phyloP scores from a whole-genome alignment of 2,113 vertebrate genomes.

The Scartelaos histophorus region DNA sequence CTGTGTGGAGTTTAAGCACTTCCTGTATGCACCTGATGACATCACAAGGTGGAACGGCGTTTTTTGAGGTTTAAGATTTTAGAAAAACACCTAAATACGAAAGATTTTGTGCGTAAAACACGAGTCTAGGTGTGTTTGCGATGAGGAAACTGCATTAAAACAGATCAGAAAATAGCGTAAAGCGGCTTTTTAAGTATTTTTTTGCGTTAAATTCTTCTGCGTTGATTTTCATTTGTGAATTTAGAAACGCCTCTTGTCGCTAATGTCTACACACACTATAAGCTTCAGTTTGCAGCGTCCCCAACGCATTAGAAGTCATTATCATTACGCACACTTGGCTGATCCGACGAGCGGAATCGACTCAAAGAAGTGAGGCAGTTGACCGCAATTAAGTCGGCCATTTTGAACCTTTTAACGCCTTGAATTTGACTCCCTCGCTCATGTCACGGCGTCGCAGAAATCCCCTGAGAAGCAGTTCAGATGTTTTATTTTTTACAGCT shows the following conservation, averaged over 20 bases:
- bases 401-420: not conserved
- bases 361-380: not conserved
- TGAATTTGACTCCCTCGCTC: not conserved
- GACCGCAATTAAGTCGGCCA: not conserved
- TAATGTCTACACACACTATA: not conserved
- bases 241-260: not conserved
- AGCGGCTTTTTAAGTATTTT: conserved; percentile 5
- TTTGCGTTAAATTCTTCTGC: conserved; percentile 15
- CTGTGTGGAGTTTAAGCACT: too few species aligned
- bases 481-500: not conserved
- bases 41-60: too few species aligned
- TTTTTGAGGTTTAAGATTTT: too few species aligned
- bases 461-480: not conserved
- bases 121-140: too few species aligned
- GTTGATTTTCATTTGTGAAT: conserved; percentile 40
- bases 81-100: too few species aligned
- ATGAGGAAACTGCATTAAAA: too few species aligned
- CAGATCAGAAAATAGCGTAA: too few species aligned
- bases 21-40: too few species aligned
- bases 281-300: conserved; percentile 13
- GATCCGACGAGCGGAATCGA: not conserved
- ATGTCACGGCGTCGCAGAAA: not conserved
- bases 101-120: too few species aligned
- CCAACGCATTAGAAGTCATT: conserved; percentile 8
- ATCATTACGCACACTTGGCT: conserved; percentile 18